phyloP scores from a whole-genome alignment of 2,888 invertebrate species.

The Podotricha telesiphe region DNA sequence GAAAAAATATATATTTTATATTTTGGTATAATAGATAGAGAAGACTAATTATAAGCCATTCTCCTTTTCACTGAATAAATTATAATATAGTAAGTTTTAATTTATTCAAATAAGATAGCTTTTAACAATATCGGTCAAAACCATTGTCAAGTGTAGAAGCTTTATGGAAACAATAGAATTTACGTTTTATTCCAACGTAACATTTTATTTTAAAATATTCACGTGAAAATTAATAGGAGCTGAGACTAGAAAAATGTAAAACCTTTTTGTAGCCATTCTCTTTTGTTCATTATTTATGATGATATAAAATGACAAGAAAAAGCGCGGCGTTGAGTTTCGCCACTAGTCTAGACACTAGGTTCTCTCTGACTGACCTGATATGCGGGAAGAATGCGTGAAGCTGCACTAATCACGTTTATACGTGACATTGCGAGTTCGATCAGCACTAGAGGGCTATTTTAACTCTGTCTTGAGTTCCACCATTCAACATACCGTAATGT shows the following conservation, averaged over 20 bases:
- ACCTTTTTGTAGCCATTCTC: background rate
- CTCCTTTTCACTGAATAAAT: background rate
- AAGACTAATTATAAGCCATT: background rate
- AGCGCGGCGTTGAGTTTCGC: no score
- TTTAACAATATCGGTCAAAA: constrained; percentile 9
- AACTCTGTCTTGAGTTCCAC: no score
- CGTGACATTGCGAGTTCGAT: no score
- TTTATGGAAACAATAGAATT: constrained; percentile 6
- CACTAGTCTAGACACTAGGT: no score
- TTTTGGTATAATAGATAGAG: no score
- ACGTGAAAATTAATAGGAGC: constrained; percentile 12
- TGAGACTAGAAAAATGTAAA: background rate
- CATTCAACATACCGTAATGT: no score
- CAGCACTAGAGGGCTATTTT: no score
- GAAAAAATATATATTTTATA: no score
- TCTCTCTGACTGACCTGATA: no score
- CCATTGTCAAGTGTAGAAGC: constrained; percentile 19
- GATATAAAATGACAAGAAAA: no score
- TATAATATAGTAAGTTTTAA: background rate
- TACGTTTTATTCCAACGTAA: constrained; percentile 18
- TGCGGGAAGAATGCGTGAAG: no score
- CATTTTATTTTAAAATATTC: constrained; percentile 10
- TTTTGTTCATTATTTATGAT: background rate
- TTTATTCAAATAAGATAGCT: background rate
- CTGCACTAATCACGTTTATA: no score